Evolutionary conservation across 2,888 invertebrate species (phyloP).

Genomic region (Ennomos quercinarius): DNA sequence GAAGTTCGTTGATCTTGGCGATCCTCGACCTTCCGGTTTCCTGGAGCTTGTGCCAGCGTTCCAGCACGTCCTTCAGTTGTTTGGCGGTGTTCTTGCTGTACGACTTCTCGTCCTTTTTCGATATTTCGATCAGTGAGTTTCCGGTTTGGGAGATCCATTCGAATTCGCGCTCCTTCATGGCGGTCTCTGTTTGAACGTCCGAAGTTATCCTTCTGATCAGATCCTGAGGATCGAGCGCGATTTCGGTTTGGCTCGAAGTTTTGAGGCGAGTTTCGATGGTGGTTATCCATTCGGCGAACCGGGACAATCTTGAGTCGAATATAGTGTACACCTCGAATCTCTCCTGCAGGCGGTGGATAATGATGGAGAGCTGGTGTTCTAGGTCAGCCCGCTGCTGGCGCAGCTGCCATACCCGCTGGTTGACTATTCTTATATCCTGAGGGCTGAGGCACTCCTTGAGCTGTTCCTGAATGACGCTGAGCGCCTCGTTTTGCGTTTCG

Average conservation of each 20-base stretch:
- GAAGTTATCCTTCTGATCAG: conserved; percentile 89
- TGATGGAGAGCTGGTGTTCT: conserved; percentile 90
- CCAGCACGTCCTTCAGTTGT: conserved; percentile 85
- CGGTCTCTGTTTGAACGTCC: conserved; percentile 91
- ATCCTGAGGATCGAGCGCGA: conserved; percentile 89
- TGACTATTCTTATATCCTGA: conserved; percentile 92
- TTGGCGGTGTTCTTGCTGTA: conserved; percentile 84
- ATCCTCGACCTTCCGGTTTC: conserved; percentile 88
- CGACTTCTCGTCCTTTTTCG: conserved; percentile 86
- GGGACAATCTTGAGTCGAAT: conserved; percentile 88
- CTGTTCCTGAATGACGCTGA: conserved; percentile 91
- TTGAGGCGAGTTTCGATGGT: conserved; percentile 89
- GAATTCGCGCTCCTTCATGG: conserved; percentile 90
- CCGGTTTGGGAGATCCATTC: conserved; percentile 91
- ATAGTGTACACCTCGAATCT: conserved; percentile 89
- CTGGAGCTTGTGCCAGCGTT: conserved; percentile 89
- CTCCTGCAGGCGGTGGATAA: conserved; percentile 91
- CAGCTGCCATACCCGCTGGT: conserved; percentile 91
- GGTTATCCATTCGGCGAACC: conserved; percentile 89
- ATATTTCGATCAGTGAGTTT: conserved; percentile 86
- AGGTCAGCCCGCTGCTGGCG: conserved; percentile 93
- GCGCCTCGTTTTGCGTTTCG: conserved; percentile 88
- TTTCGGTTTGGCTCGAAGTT: conserved; percentile 80
- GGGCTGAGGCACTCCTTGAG: conserved; percentile 94
- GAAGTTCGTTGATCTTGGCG: conserved; percentile 89